Conservation (phyloP, 2,113 vertebrate species). For the Antechinus flavipes region DNA sequence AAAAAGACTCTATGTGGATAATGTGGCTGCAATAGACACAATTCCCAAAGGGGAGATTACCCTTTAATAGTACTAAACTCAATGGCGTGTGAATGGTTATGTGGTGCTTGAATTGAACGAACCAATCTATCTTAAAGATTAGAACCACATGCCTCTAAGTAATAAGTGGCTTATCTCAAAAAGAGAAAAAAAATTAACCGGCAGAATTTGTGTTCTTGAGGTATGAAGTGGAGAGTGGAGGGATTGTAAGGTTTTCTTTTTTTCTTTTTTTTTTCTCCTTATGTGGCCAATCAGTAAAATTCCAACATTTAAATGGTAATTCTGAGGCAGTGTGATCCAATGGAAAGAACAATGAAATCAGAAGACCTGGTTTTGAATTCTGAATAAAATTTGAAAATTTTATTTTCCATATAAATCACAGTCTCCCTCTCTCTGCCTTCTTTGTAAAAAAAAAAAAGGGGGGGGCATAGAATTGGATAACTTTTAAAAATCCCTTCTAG, state of each 20-base stretch:
- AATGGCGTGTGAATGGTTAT: constrained; percentile 82
- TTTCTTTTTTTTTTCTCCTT: background rate
- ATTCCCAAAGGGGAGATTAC: constrained; percentile 82
- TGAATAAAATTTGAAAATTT: background rate
- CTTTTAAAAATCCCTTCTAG: background rate
- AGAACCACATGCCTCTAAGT: constrained; percentile 72
- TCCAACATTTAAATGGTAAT: background rate
- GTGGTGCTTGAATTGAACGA: constrained; percentile 79
- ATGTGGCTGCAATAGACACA: constrained; percentile 64
- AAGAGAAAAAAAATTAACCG: constrained; percentile 13
- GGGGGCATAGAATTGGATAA: background rate
- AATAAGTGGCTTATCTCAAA: constrained; percentile 72
- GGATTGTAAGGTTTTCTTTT: background rate
- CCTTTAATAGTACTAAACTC: constrained; percentile 79
- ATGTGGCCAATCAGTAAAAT: background rate
- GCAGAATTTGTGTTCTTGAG: background rate
- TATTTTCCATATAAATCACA: background rate
- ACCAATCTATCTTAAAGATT: constrained; percentile 80
- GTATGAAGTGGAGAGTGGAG: background rate
- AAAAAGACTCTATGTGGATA: constrained; percentile 65
- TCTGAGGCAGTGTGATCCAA: background rate
- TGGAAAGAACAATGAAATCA: background rate
- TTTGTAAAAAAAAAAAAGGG: too few relatives aligned
- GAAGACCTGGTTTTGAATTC: background rate
- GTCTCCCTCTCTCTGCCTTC: background rate